phyloP scores from a whole-genome alignment of 2,113 vertebrate species.

The Amblyopsis rosae region DNA sequence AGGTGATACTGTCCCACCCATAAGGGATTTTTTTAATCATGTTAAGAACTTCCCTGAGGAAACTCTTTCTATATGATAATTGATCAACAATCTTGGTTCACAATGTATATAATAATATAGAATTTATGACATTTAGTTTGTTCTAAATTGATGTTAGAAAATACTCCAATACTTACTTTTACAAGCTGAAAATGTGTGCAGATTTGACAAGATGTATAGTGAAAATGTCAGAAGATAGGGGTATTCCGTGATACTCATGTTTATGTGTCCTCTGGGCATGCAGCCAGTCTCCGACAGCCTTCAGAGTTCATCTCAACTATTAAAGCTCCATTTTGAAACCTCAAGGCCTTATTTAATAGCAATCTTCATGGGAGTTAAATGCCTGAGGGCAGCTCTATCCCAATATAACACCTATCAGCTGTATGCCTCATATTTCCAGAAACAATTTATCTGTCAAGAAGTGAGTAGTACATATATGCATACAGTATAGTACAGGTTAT shows the following conservation, averaged over 20 bases:
- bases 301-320: slow-evolving; percentile 1
- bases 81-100: too few species aligned
- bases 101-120: too few species aligned
- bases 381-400: not conserved
- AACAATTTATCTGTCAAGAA: not conserved
- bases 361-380: not conserved
- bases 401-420: not conserved
- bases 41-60: too few species aligned
- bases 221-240: not conserved
- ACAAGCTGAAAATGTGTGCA: not conserved
- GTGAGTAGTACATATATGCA: not conserved
- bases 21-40: too few species aligned
- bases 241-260: not conserved
- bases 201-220: too few species aligned
- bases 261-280: not conserved
- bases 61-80: too few species aligned
- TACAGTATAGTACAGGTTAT: not conserved
- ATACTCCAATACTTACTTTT: too few species aligned
- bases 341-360: not conserved
- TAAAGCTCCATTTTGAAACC: slow-evolving; percentile 9
- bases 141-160: too few species aligned
- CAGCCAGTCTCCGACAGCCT: not conserved
- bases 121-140: too few species aligned
- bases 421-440: not conserved
- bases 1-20: too few species aligned